phyloP scores from a whole-genome alignment of 1,140 invertebrate species.

The Penaeus indicus region DNA sequence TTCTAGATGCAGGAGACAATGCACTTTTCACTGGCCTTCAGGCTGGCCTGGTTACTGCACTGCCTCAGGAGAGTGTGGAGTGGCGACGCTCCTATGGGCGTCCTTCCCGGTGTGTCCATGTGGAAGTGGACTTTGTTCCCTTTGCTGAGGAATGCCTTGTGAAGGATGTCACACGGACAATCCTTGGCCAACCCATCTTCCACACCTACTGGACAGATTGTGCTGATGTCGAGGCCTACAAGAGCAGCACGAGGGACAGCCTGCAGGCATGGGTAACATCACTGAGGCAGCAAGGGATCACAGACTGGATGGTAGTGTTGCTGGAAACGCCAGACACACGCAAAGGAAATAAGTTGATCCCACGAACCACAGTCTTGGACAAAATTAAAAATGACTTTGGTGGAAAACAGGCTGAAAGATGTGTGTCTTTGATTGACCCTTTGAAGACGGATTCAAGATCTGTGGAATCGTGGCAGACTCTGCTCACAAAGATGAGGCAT shows the following conservation, averaged over 20 bases:
- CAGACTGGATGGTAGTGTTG: constrained; percentile 94
- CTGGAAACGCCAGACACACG: constrained; percentile 93
- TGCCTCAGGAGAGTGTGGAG: constrained; percentile 88
- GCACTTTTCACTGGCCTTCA: constrained; percentile 88
- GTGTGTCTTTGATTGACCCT: constrained; percentile 91
- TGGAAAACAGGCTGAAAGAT: constrained; percentile 84
- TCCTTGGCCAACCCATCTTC: constrained; percentile 89
- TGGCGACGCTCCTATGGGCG: constrained; percentile 89
- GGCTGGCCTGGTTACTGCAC: constrained; percentile 80
- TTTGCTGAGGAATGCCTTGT: constrained; percentile 73
- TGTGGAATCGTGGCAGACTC: constrained; percentile 88
- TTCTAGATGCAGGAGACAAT: constrained; percentile 88
- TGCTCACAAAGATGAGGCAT: constrained; percentile 85
- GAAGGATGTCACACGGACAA: constrained; percentile 73
- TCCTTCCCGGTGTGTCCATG: constrained; percentile 80
- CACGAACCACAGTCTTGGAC: constrained; percentile 92
- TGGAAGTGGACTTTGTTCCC: constrained; percentile 87
- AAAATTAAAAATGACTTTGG: constrained; percentile 95
- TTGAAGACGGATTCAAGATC: constrained; percentile 88
- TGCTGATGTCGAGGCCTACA: constrained; percentile 91
- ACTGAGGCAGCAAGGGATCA: constrained; percentile 80
- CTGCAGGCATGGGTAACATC: constrained; percentile 89
- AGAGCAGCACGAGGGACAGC: constrained; percentile 86
- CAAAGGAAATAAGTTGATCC: constrained; percentile 91
- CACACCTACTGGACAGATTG: constrained; percentile 97